phyloP scores from a whole-genome alignment of 1,140 invertebrate genomes.

The Procambarus clarkii region DNA sequence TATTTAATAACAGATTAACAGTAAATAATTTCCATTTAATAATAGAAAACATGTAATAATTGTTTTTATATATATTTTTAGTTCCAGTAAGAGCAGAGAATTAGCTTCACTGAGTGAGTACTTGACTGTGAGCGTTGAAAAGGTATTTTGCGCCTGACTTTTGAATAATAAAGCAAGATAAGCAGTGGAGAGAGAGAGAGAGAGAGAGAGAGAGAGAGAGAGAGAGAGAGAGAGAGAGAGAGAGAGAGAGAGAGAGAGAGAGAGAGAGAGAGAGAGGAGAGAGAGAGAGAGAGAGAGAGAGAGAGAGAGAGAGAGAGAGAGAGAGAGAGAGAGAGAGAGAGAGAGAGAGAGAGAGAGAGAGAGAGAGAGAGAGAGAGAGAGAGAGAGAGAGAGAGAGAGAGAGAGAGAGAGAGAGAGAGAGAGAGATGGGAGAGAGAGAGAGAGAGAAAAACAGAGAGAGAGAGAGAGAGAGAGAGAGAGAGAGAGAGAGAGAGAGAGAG shows the following conservation, averaged over 20 bases:
- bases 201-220: neutral
- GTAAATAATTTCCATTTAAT: too few species aligned
- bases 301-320: neutral
- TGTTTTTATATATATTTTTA: too few species aligned
- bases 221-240: too few species aligned
- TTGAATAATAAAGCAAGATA: neutral
- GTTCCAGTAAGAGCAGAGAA: too few species aligned
- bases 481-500: neutral
- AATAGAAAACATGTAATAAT: too few species aligned
- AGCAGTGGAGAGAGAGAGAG: neutral
- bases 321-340: neutral
- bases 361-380: too few species aligned
- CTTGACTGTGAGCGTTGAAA: too few species aligned
- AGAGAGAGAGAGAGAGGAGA: neutral
- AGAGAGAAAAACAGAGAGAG: too few species aligned
- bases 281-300: neutral
- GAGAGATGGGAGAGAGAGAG: neutral
- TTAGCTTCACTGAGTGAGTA: too few species aligned
- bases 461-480: neutral
- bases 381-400: too few species aligned
- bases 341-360: neutral
- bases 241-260: neutral
- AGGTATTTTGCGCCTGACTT: too few species aligned
- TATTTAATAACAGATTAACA: too few species aligned
- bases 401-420: neutral